Conservation (phyloP, 92 coral and sea anemone species). For the Parazoanthus atlanticus region DNA sequence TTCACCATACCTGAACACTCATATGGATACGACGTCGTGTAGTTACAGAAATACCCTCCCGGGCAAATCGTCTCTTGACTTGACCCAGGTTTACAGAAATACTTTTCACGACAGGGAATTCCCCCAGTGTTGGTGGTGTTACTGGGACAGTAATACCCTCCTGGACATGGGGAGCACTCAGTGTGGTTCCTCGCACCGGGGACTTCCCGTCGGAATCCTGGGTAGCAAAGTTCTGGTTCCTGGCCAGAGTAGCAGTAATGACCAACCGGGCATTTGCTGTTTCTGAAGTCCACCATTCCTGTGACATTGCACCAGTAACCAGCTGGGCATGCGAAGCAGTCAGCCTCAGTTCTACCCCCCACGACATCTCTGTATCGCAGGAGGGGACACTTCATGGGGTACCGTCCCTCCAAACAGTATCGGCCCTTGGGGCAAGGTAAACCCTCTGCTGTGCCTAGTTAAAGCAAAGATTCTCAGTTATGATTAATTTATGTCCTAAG, state of each 20-base stretch:
- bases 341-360: conserved; percentile 76
- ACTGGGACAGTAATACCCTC: conserved; percentile 85
- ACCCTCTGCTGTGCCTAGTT: conserved; percentile 76
- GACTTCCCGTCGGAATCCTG: conserved; percentile 80
- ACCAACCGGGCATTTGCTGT: conserved; percentile 92
- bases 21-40: conserved; percentile 67
- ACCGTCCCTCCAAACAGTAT: conserved; percentile 73
- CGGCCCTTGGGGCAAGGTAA: conserved; percentile 85
- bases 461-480: background rate
- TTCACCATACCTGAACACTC: conserved; percentile 81
- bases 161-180: conserved; percentile 89
- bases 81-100: conserved; percentile 83
- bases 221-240: conserved; percentile 79
- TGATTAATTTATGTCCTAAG: no score
- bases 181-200: conserved; percentile 80
- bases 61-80: conserved; percentile 79
- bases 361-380: conserved; percentile 85
- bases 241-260: conserved; percentile 87
- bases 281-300: conserved; percentile 85
- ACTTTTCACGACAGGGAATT: conserved; percentile 77
- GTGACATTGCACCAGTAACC: conserved; percentile 99
- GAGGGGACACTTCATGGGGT: conserved; percentile 82
- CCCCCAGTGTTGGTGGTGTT: conserved; percentile 81
- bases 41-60: conserved; percentile 83
- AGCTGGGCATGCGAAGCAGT: conserved; percentile 94